Conservation (phyloP, 2,888 invertebrate genomes). For the Ditula angustiorana region DNA sequence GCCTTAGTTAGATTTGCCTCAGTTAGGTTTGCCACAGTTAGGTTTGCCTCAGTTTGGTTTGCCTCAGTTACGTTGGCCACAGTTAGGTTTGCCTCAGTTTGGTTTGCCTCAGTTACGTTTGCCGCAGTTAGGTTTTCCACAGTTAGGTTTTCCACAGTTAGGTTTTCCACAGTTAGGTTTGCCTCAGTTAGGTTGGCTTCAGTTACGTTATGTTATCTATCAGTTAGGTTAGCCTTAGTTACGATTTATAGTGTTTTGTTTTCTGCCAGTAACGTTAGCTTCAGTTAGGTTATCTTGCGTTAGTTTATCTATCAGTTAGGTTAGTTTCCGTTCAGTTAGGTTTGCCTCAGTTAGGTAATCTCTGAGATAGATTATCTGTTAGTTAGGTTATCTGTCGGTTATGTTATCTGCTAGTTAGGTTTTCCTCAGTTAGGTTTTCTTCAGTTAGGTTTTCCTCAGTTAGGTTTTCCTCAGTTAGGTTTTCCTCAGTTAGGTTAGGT, state of each 20-base stretch:
- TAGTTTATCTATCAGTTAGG: too few relatives aligned
- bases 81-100: slow-evolving; percentile 41
- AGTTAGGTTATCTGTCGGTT: slow-evolving; percentile 20
- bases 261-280: too few relatives aligned
- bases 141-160: slow-evolving; percentile 1
- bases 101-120: slow-evolving; percentile 32
- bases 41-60: slow-evolving; percentile 44
- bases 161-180: slow-evolving; percentile 31
- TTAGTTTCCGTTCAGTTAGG: slow-evolving; percentile 15
- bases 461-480: too few relatives aligned
- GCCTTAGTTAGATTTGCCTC: slow-evolving; percentile 32
- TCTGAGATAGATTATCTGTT: too few relatives aligned
- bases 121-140: slow-evolving; percentile 6
- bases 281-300: slow-evolving; percentile 34
- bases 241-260: too few relatives aligned
- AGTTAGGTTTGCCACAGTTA: slow-evolving; percentile 43
- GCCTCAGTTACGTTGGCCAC: slow-evolving; percentile 44
- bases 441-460: too few relatives aligned
- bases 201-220: not conserved
- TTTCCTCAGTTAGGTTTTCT: not conserved
- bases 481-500: too few relatives aligned
- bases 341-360: slow-evolving; percentile 30
- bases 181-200: slow-evolving; percentile 9
- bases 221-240: slow-evolving; percentile 24
- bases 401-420: not conserved